Base-by-base conservation (phyloP, 2,113 vertebrate genomes). In the Eolophus roseicapilla region DNA sequence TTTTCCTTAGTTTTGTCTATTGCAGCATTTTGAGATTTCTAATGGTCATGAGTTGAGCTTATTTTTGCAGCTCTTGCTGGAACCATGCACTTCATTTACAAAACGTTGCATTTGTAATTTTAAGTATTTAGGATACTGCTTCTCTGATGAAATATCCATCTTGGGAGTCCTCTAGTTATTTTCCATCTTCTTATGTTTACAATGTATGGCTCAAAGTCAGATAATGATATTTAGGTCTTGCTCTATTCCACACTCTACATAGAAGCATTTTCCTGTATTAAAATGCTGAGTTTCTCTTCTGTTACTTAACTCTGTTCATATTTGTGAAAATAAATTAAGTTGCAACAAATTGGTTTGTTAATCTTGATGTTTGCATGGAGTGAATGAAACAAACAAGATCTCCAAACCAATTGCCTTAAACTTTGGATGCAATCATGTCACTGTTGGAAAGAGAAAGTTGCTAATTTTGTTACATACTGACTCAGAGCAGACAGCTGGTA, bases 401-500 rank as follows among this genome's bases (percentile, higher is more conserved):
- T 91, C 94, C 94, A 97, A 93, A 97, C 79, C 93, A 95, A 93
- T 95, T 94, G 90, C 97, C 93, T 97, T 95, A 90, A 94, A 95
- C 91, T 96, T 95, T 90, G 89, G 92, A 96, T 96, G 95, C 89
- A 97, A 96, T 96, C 95, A 94, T 68, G 82, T 91, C 93, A 82
- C 96, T 93, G 94, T 92, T 95, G 84, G 94, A 95, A 95, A 92
- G 88, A 95, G 92, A 95, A 96, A 96, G 92, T 95, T 97, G 94
- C 95, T 97, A 97, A 97, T 97, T 96, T 96, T 95, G 94, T 92
- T 96, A 44, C 94, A 88, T 73, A 91, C 95, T 95, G 93, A 96
- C 95, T 96, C 96, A 96, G 91, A 97, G 94, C 94, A 96, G 93
- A 94, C 95, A 97, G 96, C 96, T 97, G 96, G 96, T 92, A 95